These are phyloP conservation scores for Ammodytes marinus DNA, from an alignment of 2,113 vertebrate genomes.

Conservation along the genomic window DNA sequence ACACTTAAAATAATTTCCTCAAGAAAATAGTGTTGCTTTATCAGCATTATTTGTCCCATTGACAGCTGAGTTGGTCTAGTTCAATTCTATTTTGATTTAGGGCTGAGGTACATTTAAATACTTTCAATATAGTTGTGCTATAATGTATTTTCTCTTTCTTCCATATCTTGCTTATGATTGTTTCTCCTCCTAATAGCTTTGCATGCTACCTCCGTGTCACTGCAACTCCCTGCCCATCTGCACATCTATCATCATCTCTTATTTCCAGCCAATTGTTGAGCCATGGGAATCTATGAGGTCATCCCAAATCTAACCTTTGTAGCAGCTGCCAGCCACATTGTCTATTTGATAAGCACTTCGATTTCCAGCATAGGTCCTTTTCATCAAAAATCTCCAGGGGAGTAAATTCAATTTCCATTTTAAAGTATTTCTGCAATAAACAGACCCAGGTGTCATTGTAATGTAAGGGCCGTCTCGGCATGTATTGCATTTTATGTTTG, in stretches of 20 bases:
- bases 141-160: neutral
- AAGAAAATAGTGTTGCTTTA: neutral
- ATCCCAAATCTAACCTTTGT: constrained; percentile 60
- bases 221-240: constrained; percentile 51
- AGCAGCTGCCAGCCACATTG: constrained; percentile 62
- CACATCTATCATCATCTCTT: constrained; percentile 53
- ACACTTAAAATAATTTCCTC: neutral
- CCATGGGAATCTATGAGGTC: constrained; percentile 60
- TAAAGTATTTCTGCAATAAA: constrained; percentile 73
- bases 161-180: neutral
- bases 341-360: constrained; percentile 70
- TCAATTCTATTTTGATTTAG: neutral
- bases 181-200: constrained; percentile 23
- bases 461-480: constrained; percentile 52
- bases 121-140: neutral
- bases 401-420: constrained; percentile 79
- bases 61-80: neutral
- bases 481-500: constrained; percentile 58
- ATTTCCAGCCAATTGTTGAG: constrained; percentile 58
- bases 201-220: constrained; percentile 19
- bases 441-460: constrained; percentile 40
- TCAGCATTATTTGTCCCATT: neutral
- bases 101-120: neutral
- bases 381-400: constrained; percentile 78
- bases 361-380: constrained; percentile 71